Base-by-base conservation (phyloP, 2,888 invertebrate genomes). In the Leptinotarsa rubiginosa region DNA sequence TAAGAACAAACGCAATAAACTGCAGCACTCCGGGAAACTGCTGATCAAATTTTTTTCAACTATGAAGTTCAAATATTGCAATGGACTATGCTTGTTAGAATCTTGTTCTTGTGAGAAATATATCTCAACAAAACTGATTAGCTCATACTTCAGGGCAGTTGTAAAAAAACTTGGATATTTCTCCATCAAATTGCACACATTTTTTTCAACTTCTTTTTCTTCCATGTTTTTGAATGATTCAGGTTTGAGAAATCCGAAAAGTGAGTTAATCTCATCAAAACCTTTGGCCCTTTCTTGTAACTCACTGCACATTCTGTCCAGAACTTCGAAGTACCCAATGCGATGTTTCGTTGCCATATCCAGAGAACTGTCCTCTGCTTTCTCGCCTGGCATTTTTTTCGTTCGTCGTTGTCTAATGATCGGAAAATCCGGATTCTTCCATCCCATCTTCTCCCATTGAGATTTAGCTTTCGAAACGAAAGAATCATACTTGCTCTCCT, bases 1-100 rank as follows among this genome's bases (percentile, higher is more conserved):
- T 16, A 49, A 49, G 49, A 49, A 49, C 16, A 49, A 49, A 49
- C 49, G 49, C 49, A 49, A 49, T 49, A 49, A 49, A 49, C 49
- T 49, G 49, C 49, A 49, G 49, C 49, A 49, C 49, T 49, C 49
- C 49, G 49, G 49, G 49, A 49, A 49, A 49, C 49, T 49, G 49
- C 49, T 49, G 49, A 16, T 49, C 49, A 49, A 49, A 49, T 49
- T 49, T 49, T 49, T 49, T 49, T 49, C 49, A 49, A 49, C 49
- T 13, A 49, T 49, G 49, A 49, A 49, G 49, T 49, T 49, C 49
- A 16, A 49, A 49, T 49, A 49, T 49, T 49, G 49, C 49, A 49
- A 49, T 49, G 49, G 49, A 49, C 49, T 49, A 49, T 49, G 49
- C 49, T 49, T 49, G 49, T 13, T 49, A 49, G 49, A 49, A 49